Evolutionary conservation across 64 coral and sea anemone species (phyloP).

Genomic region (Montipora capricornis): DNA sequence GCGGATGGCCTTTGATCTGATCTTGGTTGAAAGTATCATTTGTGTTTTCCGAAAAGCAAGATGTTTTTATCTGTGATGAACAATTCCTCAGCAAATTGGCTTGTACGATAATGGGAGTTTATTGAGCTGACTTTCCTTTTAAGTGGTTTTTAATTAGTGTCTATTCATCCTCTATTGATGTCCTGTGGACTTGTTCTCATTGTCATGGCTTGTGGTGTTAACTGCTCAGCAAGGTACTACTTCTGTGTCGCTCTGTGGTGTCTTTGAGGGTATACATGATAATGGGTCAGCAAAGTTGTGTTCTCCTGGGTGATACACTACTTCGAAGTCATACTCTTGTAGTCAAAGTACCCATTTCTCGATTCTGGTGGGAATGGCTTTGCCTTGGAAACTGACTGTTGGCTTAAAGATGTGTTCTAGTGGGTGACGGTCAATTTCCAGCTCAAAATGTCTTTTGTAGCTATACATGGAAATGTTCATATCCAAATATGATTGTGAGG

Average conservation of each 20-base stretch:
- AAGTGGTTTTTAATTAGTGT: too few relatives aligned
- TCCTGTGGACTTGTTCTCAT: too few relatives aligned
- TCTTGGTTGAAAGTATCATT: conserved; percentile 5
- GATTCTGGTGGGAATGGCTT: not conserved
- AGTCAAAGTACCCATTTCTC: conserved; percentile 48
- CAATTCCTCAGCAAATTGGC: conserved; percentile 6
- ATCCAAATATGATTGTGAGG: too few relatives aligned
- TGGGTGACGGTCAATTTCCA: not conserved
- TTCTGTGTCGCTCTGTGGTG: not conserved
- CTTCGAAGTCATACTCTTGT: conserved; percentile 12
- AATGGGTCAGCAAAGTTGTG: not conserved
- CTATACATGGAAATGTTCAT: not conserved
- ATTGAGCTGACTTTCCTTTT: too few relatives aligned
- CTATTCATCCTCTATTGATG: too few relatives aligned
- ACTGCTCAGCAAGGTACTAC: not conserved
- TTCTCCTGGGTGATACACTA: not conserved
- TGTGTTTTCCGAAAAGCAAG: not conserved
- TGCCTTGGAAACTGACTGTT: not conserved
- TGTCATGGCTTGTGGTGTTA: not conserved
- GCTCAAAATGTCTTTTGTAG: not conserved
- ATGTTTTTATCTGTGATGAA: conserved; percentile 30
- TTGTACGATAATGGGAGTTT: not conserved
- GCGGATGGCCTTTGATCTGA: conserved; percentile 8
- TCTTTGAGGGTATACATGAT: not conserved
- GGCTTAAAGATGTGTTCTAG: not conserved